Evolutionary conservation across 2,888 invertebrate genomes (phyloP), one percentile per base, ranked within the genome.

Genomic region (Drosophila acutilabella): DNA sequence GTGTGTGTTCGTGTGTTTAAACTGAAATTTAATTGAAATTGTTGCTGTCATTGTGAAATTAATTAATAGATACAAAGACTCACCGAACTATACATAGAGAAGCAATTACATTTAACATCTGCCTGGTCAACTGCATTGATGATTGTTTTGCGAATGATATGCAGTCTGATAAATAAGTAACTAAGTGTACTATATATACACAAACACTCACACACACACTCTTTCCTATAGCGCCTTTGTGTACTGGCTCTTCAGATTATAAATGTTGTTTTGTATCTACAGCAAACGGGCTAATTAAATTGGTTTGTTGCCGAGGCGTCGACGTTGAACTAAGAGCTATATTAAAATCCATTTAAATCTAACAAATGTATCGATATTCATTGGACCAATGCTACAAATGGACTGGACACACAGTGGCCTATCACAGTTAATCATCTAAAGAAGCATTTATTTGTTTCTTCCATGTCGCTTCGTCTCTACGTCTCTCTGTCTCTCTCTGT

Each of bases 381-480:
- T 64, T 77, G 75, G 48, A 65, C 52, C 48, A 62, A 57, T 71
- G 48, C 58, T 61, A 59, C 65, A 74, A 69, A 71, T 78, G 52
- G 42, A 42, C 16, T 33, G 52, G 14, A 59, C 58, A 42, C 65
- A 71, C 80, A 66, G 68, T 74, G 14, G 57, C 74, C 78, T 88
- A 85, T 85, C 85, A 69, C 67, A 75, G 88, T 79, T 85, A 88
- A 85, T 85, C 85, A 85, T 85, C 89, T 88, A 85, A 88, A 88
- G 84, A 86, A 87, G 78, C 75, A 65, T 75, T 76, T 68, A 72
- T 78, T 66, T 74, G 71, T 78, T 72, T 81, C 68, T 66, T 40
- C 38, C 20, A 36, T 54, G 36, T 48, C n/a, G 30, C 20, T n/a
- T 45, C 45, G 4, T 62, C 26, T 59, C 33, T 56, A 5, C 14